phyloP scores from a whole-genome alignment of 2,888 invertebrate genomes.

The Amorpha juglandis region DNA sequence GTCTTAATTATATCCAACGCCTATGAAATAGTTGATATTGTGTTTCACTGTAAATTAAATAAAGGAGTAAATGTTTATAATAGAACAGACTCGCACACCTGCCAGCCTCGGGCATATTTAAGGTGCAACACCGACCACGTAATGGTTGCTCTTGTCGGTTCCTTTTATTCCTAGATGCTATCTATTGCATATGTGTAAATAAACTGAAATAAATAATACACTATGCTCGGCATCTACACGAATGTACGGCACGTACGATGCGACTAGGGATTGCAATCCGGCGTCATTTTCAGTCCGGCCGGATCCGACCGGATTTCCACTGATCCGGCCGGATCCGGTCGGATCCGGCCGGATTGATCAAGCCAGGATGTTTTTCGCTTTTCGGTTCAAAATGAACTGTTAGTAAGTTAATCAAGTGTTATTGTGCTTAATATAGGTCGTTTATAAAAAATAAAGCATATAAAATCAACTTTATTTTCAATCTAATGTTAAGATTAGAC shows the following conservation, averaged over 20 bases:
- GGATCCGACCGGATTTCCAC: too few relatives aligned
- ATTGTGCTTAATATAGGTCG: too few relatives aligned
- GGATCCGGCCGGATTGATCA: too few relatives aligned
- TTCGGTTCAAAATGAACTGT: too few relatives aligned
- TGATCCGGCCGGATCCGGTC: too few relatives aligned
- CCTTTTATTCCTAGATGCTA: slow-evolving; percentile 48
- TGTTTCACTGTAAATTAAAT: slow-evolving; percentile 66
- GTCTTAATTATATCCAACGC: slow-evolving; percentile 44
- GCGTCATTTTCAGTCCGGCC: too few relatives aligned
- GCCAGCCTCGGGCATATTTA: slow-evolving; percentile 46
- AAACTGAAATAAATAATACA: slow-evolving; percentile 25
- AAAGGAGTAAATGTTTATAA: slow-evolving; percentile 68
- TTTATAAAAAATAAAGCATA: too few relatives aligned
- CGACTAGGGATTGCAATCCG: too few relatives aligned
- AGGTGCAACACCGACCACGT: slow-evolving; percentile 37
- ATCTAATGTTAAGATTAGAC: too few relatives aligned
- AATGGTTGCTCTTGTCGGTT: slow-evolving; percentile 40
- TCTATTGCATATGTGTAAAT: slow-evolving; percentile 31
- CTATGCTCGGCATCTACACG: slow-evolving; percentile 25
- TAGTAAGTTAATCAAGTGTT: too few relatives aligned
- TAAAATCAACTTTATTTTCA: too few relatives aligned
- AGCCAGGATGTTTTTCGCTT: too few relatives aligned
- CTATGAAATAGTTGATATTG: slow-evolving; percentile 56
- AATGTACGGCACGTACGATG: slow-evolving; percentile 36
- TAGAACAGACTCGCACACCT: slow-evolving; percentile 54